Percentiles rank a stretch among this genome's conserved stretches.
Evolutionary conservation across 2,113 vertebrate species (phyloP).

Genomic region (Seriola rivoliana): DNA sequence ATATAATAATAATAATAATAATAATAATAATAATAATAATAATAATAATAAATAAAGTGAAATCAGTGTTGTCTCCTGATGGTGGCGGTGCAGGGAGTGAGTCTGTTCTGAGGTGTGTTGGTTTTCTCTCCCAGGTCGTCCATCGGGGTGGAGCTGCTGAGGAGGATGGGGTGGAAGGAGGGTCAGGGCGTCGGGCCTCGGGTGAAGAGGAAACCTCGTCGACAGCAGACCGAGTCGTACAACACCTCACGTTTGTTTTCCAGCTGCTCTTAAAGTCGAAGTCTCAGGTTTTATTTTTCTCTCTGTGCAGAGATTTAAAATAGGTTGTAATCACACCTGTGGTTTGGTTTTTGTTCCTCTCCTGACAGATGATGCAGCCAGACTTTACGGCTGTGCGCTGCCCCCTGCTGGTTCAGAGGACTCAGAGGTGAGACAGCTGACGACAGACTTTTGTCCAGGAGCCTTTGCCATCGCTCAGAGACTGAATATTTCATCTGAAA

Average conservation of each 20-base stretch:
- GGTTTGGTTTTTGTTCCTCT: background rate
- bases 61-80: no score
- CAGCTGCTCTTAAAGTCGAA: background rate
- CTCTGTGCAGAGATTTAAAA: no score
- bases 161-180: conserved; percentile 97
- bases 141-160: conserved; percentile 91
- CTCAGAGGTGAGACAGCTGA: conserved; percentile 85
- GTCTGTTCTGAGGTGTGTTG: conserved; percentile 2
- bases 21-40: no score
- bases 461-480: no score
- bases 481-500: no score
- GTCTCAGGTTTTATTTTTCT: no score
- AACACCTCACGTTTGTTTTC: background rate
- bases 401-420: conserved; percentile 87
- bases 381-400: conserved; percentile 84
- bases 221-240: conserved; percentile 86
- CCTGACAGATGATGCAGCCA: conserved; percentile 76
- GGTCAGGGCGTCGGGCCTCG: conserved; percentile 96
- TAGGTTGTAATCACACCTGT: no score
- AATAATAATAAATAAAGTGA: no score
- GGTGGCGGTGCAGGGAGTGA: background rate
- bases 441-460: no score
- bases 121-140: conserved; percentile 84
- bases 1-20: no score
- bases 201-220: conserved; percentile 89